phyloP scores from a whole-genome alignment of 53 echinoderm and acorn worm genomes.

The Pentamera pediparva region DNA sequence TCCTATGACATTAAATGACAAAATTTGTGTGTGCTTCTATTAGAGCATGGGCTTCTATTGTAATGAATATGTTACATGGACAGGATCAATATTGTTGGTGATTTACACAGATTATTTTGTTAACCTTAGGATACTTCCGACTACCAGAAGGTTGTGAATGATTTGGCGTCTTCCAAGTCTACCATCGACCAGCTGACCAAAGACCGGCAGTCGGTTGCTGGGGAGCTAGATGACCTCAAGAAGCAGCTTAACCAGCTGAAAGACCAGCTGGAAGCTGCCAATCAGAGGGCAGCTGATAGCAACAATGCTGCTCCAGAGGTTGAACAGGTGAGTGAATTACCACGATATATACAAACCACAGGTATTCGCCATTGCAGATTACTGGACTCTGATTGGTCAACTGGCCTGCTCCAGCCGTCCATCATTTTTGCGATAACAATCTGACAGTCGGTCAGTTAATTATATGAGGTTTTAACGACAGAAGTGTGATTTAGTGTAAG shows the following conservation, averaged over 20 bases:
- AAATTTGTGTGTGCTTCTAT: too few species aligned
- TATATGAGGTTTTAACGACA: too few species aligned
- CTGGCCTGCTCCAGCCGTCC: too few species aligned
- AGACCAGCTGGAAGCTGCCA: slow-evolving; percentile 60
- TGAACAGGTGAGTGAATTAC: slow-evolving; percentile 23
- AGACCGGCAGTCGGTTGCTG: slow-evolving; percentile 50
- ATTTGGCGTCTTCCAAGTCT: slow-evolving; percentile 57
- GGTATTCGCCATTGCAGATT: too few species aligned
- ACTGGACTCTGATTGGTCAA: too few species aligned
- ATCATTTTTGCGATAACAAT: too few species aligned
- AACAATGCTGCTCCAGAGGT: slow-evolving; percentile 20
- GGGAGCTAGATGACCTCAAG: slow-evolving; percentile 69
- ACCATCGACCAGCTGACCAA: slow-evolving; percentile 55
- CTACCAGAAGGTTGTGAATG: slow-evolving; percentile 52
- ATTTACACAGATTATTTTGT: not conserved
- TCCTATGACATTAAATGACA: not conserved
- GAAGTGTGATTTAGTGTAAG: not conserved
- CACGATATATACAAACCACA: too few species aligned
- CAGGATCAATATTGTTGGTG: too few species aligned
- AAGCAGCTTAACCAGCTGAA: slow-evolving; percentile 57
- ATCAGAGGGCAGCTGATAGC: slow-evolving; percentile 24
- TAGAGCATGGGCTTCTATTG: too few species aligned
- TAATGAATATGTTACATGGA: too few species aligned
- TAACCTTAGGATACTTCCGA: slow-evolving; percentile 45
- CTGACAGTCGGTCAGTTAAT: too few species aligned